Conservation (phyloP, 2,797 vertebrate genomes). For the Pteropus rufus region DNA sequence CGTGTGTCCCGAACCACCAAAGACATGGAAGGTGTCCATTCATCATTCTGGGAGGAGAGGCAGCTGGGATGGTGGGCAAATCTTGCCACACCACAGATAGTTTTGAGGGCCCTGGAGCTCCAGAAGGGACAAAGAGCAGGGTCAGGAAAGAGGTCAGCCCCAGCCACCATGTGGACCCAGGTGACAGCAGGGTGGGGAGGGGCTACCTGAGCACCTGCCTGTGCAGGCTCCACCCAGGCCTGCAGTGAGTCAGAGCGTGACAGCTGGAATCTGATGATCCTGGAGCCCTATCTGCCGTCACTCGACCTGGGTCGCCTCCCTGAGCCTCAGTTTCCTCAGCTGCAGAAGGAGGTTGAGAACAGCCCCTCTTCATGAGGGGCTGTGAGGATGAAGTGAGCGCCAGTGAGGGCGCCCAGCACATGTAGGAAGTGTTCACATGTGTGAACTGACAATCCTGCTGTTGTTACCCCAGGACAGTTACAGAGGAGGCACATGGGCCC, state of each 20-base stretch:
- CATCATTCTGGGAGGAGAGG: background rate
- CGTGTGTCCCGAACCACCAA: background rate
- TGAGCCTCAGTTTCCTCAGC: background rate
- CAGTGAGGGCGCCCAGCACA: background rate
- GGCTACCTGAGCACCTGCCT: background rate
- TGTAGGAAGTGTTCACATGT: background rate
- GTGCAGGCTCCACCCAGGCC: background rate
- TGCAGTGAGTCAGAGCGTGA: background rate
- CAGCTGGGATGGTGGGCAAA: fast-evolving
- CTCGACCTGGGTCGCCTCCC: background rate
- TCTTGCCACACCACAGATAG: background rate
- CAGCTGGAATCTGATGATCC: background rate
- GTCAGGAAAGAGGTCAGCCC: background rate
- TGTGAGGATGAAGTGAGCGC: background rate
- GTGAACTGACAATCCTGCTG: background rate
- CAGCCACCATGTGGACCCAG: background rate
- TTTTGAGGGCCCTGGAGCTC: background rate
- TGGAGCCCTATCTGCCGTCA: background rate
- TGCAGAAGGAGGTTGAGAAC: background rate
- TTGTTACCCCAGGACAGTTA: background rate
- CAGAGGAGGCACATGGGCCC: background rate
- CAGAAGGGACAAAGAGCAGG: background rate
- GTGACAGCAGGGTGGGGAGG: background rate
- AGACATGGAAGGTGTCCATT: background rate
- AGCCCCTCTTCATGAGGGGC: fast-evolving